These are phyloP conservation scores for Crypturellus tataupa DNA, from an alignment of 2,797 vertebrate species.

Conservation along the genomic window DNA sequence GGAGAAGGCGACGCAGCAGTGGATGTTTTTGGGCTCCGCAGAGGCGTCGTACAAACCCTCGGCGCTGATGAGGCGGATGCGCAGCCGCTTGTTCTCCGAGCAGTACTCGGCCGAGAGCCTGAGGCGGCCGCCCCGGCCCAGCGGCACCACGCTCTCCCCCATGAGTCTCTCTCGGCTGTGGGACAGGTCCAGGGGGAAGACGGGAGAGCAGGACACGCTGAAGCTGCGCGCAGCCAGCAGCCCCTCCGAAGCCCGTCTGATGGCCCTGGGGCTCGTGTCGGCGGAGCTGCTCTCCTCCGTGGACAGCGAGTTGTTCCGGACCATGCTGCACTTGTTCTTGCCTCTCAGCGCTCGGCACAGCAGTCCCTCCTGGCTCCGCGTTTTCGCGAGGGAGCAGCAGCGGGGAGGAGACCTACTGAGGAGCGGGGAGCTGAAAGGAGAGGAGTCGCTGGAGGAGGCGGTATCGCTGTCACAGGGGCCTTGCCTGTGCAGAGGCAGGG, in stretches of 20 bases:
- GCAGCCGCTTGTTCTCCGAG: conserved; percentile 84
- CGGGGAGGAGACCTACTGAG: conserved; percentile 82
- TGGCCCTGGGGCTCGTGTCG: conserved; percentile 90
- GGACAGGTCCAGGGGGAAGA: conserved; percentile 84
- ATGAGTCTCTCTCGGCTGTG: conserved; percentile 77
- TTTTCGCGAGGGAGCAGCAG: conserved; percentile 82
- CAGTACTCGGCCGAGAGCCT: conserved; percentile 89
- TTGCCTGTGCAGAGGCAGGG: conserved; percentile 77
- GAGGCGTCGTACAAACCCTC: conserved; percentile 85
- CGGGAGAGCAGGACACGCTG: conserved; percentile 74
- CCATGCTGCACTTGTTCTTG: conserved; percentile 75
- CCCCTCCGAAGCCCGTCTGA: conserved; percentile 85
- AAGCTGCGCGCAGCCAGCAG: conserved; percentile 71
- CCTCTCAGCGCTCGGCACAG: conserved; percentile 80
- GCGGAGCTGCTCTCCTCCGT: conserved; percentile 93
- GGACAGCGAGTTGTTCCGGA: conserved; percentile 89
- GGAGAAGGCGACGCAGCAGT: conserved; percentile 89
- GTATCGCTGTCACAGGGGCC: conserved; percentile 87
- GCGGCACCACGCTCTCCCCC: conserved; percentile 23
- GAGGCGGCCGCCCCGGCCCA: conserved; percentile 81
- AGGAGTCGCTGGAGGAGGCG: conserved; percentile 87
- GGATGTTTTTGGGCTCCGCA: conserved; percentile 85
- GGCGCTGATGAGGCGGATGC: conserved; percentile 88
- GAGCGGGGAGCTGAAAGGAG: conserved; percentile 85
- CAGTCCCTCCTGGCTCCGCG: conserved; percentile 86